Evolutionary conservation across 2,113 vertebrate species (phyloP), one percentile per base, ranked within the genome.

Genomic region (Erythrocercus mccallii): DNA sequence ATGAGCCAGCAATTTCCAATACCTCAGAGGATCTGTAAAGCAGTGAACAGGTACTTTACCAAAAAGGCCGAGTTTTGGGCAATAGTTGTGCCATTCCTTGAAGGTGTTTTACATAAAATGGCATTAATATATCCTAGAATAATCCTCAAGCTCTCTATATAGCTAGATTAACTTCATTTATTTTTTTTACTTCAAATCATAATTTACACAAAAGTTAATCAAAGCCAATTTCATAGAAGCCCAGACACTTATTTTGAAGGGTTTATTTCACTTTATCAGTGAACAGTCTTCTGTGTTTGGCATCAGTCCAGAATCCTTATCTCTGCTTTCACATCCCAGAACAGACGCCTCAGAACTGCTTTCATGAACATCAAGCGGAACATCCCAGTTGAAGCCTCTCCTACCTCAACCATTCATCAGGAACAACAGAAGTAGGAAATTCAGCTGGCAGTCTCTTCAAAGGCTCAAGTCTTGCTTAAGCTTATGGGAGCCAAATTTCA

Each of bases 11-110:
- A 73, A 70, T 14, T 86, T 71, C 96, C 95, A 93, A 8, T 95
- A 88, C 35, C 97, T 93, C 33, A 98, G 90, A 71, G 95, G 44
- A 91, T 97, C 98, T 99, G 97, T 73, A 95, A 97, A 74, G 96
- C 73, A 83, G 80, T 3, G 27, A 91, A 73, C 53, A 90, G 68
- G 37, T 35, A 62, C 44, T 91, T 94, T 9, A 97, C 15, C 16
- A 56, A 78, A 83, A 66, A 83, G 21, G 35, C 30, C 37, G 42
- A 79, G 66, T 5, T 56, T 40, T 14, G 11, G 50, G 57, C 20
- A 35, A 35, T 3, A 42, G 24, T 6, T 23, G 38, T 17, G 47
- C n/a, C 20, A 68, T 27, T 62, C 50, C 13, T 62, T 61, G 23
- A 78, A 65, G 14, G 14, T 56, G 5, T 11, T 66, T 22, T 9